Evolutionary conservation across 2,113 vertebrate species (phyloP).

Genomic region (Pan paniscus): DNA sequence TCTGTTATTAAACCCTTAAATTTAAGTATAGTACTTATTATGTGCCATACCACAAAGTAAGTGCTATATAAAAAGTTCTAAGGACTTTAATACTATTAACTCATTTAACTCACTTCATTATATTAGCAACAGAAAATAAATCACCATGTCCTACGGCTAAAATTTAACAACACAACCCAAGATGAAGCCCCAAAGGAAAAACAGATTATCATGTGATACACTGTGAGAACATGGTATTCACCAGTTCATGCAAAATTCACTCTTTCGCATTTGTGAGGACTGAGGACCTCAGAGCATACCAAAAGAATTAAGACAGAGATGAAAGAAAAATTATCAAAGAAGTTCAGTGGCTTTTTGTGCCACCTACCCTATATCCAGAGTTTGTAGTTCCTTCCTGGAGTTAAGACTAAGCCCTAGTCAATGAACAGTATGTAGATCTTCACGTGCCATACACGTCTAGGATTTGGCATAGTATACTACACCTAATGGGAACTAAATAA

Average conservation of each 20-base stretch:
- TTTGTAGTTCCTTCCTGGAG: neutral
- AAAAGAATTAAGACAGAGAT: neutral
- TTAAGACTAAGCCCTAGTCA: neutral
- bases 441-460: neutral
- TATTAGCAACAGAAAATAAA: constrained; percentile 26
- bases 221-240: neutral
- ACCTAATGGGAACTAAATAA: neutral
- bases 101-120: neutral
- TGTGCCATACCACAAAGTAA: neutral
- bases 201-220: neutral
- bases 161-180: neutral
- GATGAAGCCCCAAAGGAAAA: neutral
- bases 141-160: neutral
- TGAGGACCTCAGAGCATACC: neutral
- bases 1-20: constrained; percentile 43
- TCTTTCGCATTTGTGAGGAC: neutral
- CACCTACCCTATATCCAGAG: neutral
- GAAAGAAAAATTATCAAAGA: neutral
- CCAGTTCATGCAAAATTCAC: neutral
- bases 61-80: neutral
- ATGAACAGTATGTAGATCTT: too few relatives aligned
- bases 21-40: constrained; percentile 38
- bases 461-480: neutral
- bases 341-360: neutral
- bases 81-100: neutral